Conservation (phyloP, 2,888 invertebrate genomes). For the Cephus pulcher region DNA sequence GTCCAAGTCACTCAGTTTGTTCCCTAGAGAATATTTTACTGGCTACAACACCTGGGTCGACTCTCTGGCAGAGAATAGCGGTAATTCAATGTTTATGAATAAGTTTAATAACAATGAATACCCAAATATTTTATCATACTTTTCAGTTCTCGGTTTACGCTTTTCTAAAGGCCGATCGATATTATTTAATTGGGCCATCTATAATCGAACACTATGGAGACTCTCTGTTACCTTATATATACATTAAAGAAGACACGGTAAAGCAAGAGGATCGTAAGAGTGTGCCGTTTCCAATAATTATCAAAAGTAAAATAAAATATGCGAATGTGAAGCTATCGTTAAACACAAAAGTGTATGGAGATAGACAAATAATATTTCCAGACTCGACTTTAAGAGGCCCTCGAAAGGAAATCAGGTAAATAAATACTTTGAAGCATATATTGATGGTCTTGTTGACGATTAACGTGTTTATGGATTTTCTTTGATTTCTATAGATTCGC, state of each 20-base stretch:
- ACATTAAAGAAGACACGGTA: constrained; percentile 22
- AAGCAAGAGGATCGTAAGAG: constrained; percentile 26
- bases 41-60: constrained; percentile 51
- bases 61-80: constrained; percentile 59
- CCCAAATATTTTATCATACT: neutral
- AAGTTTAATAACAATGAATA: neutral
- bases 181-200: constrained; percentile 44
- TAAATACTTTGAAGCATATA: neutral
- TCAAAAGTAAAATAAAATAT: constrained; percentile 62
- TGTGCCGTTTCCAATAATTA: constrained; percentile 54
- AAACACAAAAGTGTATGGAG: constrained; percentile 41
- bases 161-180: constrained; percentile 52
- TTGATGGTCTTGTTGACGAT: neutral
- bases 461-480: neutral
- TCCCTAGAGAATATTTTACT: constrained; percentile 51
- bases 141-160: constrained; percentile 56
- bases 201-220: constrained; percentile 60
- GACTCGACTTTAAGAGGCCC: constrained; percentile 59
- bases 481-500: constrained; percentile 51
- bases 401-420: constrained; percentile 59
- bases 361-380: constrained; percentile 57
- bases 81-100: constrained; percentile 38
- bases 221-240: constrained; percentile 57
- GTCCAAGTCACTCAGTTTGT: constrained; percentile 43
- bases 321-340: constrained; percentile 47